phyloP scores from a whole-genome alignment of 1,140 invertebrate species.

The Cydia fagiglandana region DNA sequence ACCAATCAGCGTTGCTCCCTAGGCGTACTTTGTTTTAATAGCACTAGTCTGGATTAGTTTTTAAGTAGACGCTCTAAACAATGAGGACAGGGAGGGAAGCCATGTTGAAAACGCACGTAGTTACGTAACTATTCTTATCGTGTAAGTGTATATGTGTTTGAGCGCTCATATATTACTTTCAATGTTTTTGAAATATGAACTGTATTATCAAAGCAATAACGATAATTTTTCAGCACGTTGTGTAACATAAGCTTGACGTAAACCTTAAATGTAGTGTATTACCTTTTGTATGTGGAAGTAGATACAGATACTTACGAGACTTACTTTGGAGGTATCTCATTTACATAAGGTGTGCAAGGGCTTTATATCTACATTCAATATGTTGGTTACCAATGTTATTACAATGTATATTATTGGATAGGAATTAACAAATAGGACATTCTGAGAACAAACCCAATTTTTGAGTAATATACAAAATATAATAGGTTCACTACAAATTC shows the following conservation, averaged over 20 bases:
- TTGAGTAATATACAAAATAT: no score
- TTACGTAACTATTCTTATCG: conserved; percentile 19
- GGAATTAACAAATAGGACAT: no score
- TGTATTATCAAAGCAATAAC: neutral
- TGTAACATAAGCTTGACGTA: conserved; percentile 2
- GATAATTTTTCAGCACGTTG: neutral
- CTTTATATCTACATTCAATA: neutral
- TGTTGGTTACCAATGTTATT: neutral
- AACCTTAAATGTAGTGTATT: conserved; percentile 5
- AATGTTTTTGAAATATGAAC: neutral
- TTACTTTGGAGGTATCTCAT: conserved; percentile 22
- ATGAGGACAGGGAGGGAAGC: conserved; percentile 38
- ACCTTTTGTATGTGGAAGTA: conserved; percentile 17
- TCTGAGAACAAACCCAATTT: no score
- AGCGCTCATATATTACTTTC: neutral
- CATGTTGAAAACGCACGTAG: conserved; percentile 18
- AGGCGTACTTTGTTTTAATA: conserved; percentile 68
- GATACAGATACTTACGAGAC: neutral
- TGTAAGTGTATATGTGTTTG: neutral
- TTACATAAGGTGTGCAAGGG: conserved; percentile 23
- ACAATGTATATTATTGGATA: neutral
- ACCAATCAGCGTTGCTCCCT: conserved; percentile 62
- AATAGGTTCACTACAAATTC: no score
- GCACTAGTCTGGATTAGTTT: conserved; percentile 71
- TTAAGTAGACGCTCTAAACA: conserved; percentile 64